Percentiles rank a stretch among this genome's conserved stretches.
Evolutionary conservation across 2,797 vertebrate genomes (phyloP).

Genomic region (Chiloscyllium punctatum): DNA sequence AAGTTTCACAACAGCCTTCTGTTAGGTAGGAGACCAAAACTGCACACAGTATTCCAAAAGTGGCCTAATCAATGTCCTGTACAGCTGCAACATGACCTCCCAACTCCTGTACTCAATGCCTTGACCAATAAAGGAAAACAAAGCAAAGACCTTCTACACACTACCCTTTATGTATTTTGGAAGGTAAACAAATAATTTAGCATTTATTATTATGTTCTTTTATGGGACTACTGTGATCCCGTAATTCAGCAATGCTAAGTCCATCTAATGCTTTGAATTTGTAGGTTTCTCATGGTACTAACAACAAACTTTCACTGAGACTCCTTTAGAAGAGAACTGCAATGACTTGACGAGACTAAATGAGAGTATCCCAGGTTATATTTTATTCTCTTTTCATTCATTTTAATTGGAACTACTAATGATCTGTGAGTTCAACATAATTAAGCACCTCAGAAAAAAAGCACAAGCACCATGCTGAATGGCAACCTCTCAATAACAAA

Average conservation of each 20-base stretch:
- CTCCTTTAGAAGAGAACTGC: background rate
- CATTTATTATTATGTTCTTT: slow-evolving; percentile 3
- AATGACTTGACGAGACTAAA: background rate
- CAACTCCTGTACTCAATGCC: too few relatives aligned
- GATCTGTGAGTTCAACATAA: background rate
- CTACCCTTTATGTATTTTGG: background rate
- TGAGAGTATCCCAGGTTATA: background rate
- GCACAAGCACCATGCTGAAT: background rate
- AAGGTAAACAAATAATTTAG: background rate
- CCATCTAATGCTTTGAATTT: background rate
- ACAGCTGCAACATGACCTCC: too few relatives aligned
- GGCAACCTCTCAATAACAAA: background rate
- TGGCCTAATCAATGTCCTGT: too few relatives aligned
- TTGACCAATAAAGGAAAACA: too few relatives aligned
- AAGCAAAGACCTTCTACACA: too few relatives aligned
- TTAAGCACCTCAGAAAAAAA: background rate
- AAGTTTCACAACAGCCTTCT: too few relatives aligned
- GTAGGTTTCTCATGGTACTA: background rate
- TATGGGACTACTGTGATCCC: background rate
- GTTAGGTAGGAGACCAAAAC: too few relatives aligned
- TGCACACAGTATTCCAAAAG: too few relatives aligned
- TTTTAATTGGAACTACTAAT: background rate
- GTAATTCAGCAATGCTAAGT: background rate
- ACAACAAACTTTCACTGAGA: background rate
- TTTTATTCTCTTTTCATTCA: slow-evolving; percentile 16